Conservation (phyloP, 2,888 invertebrate genomes). For the Amphipyra berbera region DNA sequence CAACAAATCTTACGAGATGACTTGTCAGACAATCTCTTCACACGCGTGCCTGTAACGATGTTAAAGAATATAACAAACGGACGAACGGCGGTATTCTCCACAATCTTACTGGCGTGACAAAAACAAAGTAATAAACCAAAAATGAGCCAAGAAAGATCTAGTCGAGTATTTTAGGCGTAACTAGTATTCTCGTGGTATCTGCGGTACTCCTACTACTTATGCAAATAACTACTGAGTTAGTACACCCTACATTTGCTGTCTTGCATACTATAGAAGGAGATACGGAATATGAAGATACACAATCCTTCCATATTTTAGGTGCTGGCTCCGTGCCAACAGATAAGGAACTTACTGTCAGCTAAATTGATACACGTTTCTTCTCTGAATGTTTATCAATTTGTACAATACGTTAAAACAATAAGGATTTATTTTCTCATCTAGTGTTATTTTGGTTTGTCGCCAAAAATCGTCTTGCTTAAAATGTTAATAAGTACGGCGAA, state of each 20-base stretch:
- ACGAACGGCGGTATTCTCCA: no score
- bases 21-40: no score
- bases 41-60: no score
- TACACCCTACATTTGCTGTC: conserved; percentile 1
- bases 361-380: conserved; percentile 4
- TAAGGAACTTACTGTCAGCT: conserved; percentile 9
- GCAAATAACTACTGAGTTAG: conserved; percentile 19
- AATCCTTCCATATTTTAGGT: conserved; percentile 3
- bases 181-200: conserved; percentile 9
- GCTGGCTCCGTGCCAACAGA: conserved; percentile 17
- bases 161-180: neutral
- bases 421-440: no score
- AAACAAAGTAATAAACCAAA: neutral
- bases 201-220: conserved; percentile 13
- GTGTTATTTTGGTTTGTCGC: no score
- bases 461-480: no score
- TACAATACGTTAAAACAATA: neutral
- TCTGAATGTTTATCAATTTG: conserved; percentile 6
- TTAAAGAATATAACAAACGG: no score
- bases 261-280: conserved; percentile 1
- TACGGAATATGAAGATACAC: neutral
- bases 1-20: no score
- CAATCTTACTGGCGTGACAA: no score
- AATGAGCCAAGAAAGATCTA: neutral
- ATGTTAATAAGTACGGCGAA: no score